These are phyloP conservation scores for Loxodonta africana DNA, from an alignment of 2,113 vertebrate genomes.

Conservation along the genomic window DNA sequence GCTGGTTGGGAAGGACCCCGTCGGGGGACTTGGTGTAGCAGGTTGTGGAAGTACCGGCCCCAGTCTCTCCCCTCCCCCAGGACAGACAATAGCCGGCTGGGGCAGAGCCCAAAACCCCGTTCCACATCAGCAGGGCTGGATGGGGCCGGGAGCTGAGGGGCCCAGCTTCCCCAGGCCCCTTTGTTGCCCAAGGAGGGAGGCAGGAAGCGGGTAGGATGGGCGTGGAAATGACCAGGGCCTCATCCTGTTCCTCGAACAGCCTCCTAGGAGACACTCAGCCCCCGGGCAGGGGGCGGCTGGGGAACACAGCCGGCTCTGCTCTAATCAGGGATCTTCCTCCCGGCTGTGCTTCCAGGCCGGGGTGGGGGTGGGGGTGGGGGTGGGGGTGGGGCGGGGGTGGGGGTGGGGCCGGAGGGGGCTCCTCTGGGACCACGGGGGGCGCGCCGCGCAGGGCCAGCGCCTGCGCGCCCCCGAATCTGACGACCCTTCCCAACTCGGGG, in stretches of 20 bases:
- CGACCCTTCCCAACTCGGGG: constrained; percentile 20
- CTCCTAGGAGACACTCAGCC: constrained; percentile 33
- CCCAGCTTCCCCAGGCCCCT: constrained; percentile 78
- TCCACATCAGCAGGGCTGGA: constrained; percentile 49
- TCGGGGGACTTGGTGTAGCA: not conserved
- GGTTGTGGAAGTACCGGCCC: not conserved
- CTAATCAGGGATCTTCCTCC: not conserved
- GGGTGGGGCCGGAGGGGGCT: not conserved
- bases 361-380: not conserved
- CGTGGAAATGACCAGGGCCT: constrained; percentile 78
- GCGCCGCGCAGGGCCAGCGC: not conserved
- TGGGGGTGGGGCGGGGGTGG: not conserved
- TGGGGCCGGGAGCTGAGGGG: constrained; percentile 29
- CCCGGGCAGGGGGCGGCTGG: not conserved
- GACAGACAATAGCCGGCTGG: constrained; percentile 76
- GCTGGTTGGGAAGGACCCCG: not conserved
- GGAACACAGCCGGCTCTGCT: not conserved
- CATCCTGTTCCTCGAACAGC: constrained; percentile 61
- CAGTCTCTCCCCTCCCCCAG: constrained; percentile 59
- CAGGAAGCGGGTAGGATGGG: constrained; percentile 84
- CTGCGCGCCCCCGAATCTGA: not conserved
- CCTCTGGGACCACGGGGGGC: not conserved
- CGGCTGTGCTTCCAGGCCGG: not conserved
- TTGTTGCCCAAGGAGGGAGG: constrained; percentile 82
- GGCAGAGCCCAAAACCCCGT: constrained; percentile 55